These are phyloP conservation scores for Prosapia bicincta DNA, from an alignment of 2,888 invertebrate genomes.

Conservation along the genomic window DNA sequence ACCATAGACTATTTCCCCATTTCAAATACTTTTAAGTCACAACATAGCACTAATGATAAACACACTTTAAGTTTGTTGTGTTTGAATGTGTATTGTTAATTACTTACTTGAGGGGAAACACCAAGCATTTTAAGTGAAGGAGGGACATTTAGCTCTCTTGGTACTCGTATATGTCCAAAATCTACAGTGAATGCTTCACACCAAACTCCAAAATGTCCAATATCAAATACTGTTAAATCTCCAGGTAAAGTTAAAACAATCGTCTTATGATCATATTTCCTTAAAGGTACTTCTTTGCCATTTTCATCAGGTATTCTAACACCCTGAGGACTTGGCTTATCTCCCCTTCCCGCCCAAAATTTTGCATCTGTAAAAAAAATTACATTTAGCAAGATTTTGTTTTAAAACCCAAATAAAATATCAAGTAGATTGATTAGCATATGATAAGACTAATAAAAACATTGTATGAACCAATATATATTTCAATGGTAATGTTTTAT, in stretches of 20 bases:
- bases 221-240: constrained; percentile 86
- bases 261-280: constrained; percentile 80
- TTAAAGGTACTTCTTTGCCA: constrained; percentile 74
- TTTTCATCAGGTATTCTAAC: constrained; percentile 88
- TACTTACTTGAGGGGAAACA: constrained; percentile 85
- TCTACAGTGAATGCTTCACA: constrained; percentile 91
- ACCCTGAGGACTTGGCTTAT: constrained; percentile 77
- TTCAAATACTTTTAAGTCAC: too few species aligned
- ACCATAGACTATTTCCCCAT: too few species aligned
- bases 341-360: constrained; percentile 88
- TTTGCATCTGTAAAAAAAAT: constrained; percentile 74
- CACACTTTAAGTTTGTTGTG: neutral
- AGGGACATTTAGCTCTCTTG: constrained; percentile 73
- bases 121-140: constrained; percentile 92
- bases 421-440: too few species aligned
- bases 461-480: too few species aligned
- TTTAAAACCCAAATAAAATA: too few species aligned
- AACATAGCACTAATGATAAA: too few species aligned
- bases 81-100: neutral
- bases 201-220: constrained; percentile 91
- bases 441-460: too few species aligned
- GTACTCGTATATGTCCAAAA: constrained; percentile 82
- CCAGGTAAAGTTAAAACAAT: constrained; percentile 86
- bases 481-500: too few species aligned
- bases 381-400: too few species aligned